Conservation (phyloP, 2,888 invertebrate genomes). For the Lycia hirtaria region DNA sequence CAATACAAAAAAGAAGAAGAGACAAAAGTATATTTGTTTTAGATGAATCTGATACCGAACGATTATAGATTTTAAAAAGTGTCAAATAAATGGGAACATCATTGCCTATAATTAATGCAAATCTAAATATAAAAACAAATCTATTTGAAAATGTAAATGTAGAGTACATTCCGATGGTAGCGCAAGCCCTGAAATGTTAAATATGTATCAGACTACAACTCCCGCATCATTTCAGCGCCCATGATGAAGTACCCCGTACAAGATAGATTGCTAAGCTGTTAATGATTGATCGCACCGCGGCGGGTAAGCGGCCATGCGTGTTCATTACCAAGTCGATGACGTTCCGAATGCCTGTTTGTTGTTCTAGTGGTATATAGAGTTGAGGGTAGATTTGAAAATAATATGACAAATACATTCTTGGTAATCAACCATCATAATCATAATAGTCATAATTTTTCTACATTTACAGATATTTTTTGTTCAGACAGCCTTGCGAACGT, state of each 20-base stretch:
- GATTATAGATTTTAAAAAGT: too few relatives aligned
- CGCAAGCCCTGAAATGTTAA: not conserved
- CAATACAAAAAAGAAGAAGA: too few relatives aligned
- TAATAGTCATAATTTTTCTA: too few relatives aligned
- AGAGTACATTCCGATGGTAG: not conserved
- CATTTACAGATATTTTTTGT: too few relatives aligned
- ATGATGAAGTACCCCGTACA: conserved; percentile 25
- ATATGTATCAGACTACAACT: conserved; percentile 9
- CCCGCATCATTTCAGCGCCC: conserved; percentile 20
- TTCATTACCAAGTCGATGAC: conserved; percentile 53
- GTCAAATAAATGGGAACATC: too few relatives aligned
- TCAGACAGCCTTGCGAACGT: too few relatives aligned
- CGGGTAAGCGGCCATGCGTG: conserved; percentile 34
- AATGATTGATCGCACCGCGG: conserved; percentile 46
- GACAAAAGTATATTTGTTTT: too few relatives aligned
- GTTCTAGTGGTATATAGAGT: conserved; percentile 20
- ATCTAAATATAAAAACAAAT: too few relatives aligned
- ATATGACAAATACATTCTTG: not conserved
- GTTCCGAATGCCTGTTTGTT: conserved; percentile 29
- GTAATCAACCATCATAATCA: too few relatives aligned
- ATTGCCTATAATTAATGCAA: too few relatives aligned
- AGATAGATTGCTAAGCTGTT: conserved; percentile 39
- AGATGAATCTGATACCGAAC: too few relatives aligned
- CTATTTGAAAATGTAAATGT: not conserved
- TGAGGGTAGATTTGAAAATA: conserved; percentile 2